Conservation (phyloP, 2,888 invertebrate genomes). For the Polyommatus iphigenia region DNA sequence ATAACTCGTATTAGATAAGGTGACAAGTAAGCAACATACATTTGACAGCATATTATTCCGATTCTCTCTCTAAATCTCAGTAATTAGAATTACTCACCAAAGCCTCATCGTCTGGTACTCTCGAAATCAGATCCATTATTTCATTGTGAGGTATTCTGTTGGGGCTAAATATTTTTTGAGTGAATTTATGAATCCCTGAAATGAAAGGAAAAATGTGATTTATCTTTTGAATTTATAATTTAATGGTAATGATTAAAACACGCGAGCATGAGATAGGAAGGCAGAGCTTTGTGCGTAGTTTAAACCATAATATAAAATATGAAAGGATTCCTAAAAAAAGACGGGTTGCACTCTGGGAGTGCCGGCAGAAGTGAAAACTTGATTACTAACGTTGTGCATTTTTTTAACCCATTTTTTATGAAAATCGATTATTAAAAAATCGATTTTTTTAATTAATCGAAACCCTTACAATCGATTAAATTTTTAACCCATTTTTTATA, state of each 20-base stretch:
- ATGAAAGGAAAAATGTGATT: slow-evolving; percentile 34
- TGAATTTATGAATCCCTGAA: slow-evolving; percentile 91
- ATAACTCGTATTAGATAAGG: no score
- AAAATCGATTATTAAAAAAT: no score
- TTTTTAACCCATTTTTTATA: no score
- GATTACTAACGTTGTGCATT: no score
- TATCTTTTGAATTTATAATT: slow-evolving; percentile 9
- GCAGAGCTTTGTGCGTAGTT: neutral
- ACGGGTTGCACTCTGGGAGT: no score
- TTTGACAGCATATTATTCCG: no score
- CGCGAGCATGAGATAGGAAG: neutral
- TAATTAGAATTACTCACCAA: slow-evolving; percentile 82
- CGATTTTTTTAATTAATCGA: no score
- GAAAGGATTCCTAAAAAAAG: neutral
- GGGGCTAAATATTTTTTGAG: slow-evolving; percentile 92
- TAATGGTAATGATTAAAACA: neutral
- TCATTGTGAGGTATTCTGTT: slow-evolving; percentile 97
- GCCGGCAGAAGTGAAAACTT: no score
- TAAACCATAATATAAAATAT: neutral
- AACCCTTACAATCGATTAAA: no score
- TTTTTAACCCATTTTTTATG: no score
- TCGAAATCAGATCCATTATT: slow-evolving; percentile 93
- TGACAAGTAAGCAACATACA: no score
- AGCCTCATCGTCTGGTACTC: slow-evolving; percentile 96
- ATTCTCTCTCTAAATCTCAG: neutral